Percentiles rank a stretch among this genome's conserved stretches.
phyloP scores from a whole-genome alignment of 2,888 invertebrate species.

The Serrognathus titanus region DNA sequence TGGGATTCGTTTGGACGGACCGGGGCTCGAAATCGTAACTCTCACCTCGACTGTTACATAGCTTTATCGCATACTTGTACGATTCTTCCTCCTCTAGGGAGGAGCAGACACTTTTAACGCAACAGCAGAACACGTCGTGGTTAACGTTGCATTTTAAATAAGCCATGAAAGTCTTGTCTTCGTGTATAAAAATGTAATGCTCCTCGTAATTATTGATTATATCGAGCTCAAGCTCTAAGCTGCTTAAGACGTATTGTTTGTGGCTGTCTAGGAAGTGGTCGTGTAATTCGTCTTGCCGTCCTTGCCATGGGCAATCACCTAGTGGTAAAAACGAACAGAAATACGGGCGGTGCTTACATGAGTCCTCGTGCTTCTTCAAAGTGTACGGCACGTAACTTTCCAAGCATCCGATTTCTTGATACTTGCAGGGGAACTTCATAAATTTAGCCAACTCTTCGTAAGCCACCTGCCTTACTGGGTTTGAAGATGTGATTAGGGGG shows the following conservation, averaged over 20 bases:
- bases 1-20: neutral
- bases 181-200: constrained; percentile 33
- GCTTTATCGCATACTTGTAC: neutral
- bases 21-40: neutral
- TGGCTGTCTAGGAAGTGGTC: constrained; percentile 38
- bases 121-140: constrained; percentile 30
- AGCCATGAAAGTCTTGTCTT: constrained; percentile 35
- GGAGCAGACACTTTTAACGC: constrained; percentile 29
- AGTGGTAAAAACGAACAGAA: constrained; percentile 27
- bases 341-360: constrained; percentile 31
- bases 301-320: constrained; percentile 36
- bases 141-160: constrained; percentile 29
- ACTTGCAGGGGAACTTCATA: constrained; percentile 37
- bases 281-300: constrained; percentile 29
- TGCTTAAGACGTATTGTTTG: constrained; percentile 30
- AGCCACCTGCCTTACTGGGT: constrained; percentile 28
- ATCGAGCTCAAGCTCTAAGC: constrained; percentile 37
- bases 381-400: constrained; percentile 26
- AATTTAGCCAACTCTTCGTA: constrained; percentile 34
- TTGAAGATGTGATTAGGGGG: constrained; percentile 23
- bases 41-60: neutral
- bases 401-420: constrained; percentile 33
- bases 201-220: constrained; percentile 36
- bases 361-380: constrained; percentile 32
- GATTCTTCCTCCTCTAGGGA: neutral